Base-by-base conservation (phyloP, 2,113 vertebrate genomes). In the Ictalurus furcatus region DNA sequence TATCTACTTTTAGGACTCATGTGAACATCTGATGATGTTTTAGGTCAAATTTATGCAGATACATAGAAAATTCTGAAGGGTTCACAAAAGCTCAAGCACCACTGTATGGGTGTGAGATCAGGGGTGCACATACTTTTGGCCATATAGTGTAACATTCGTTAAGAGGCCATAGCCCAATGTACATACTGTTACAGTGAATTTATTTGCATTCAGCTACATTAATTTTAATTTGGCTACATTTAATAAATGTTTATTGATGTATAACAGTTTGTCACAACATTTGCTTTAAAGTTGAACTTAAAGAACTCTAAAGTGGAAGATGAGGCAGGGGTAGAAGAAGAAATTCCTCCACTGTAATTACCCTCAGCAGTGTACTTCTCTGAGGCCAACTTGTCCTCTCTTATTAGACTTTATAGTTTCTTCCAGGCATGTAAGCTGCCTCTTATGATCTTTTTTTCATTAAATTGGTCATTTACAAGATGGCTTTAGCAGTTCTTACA, bases 381-480 rank as follows among this genome's bases (percentile, higher is more conserved):
- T 80, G 37, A 5, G 86, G 89, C 86, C 73, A 91, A 48, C 73
- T 54, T 58, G 30, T 48, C 84, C 89, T 85, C 90, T 79, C 85
- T 91, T 90, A 89, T 90, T 91, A 90, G 80, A 76, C 90, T 93
- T 93, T 93, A 94, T 92, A 80, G 88, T 87, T 91, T 89, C 92
- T 91, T 92, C 88, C 8, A 85, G 94, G 93, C 91, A 93, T 92
- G 92, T 92, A 93, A 93, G 91, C 90, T 91, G 87, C 91, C 92
- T 89, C 90, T 90, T n/a, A 21, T 67, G 76, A 95, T 92, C 91
- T 90, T 69, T 88, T 48, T 92, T 88, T 91, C 86, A 88, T 94
- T 94, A 93, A 93, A 94, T 90, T 92, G 87, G 90, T 90, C 84
- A 0, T 95, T 94, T 94, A 94, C 76, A 93, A 90, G 90, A 93